Percentiles rank a stretch among this genome's conserved stretches.
Conservation (phyloP, 1,140 invertebrate species). For the Drosophila carrolli region DNA sequence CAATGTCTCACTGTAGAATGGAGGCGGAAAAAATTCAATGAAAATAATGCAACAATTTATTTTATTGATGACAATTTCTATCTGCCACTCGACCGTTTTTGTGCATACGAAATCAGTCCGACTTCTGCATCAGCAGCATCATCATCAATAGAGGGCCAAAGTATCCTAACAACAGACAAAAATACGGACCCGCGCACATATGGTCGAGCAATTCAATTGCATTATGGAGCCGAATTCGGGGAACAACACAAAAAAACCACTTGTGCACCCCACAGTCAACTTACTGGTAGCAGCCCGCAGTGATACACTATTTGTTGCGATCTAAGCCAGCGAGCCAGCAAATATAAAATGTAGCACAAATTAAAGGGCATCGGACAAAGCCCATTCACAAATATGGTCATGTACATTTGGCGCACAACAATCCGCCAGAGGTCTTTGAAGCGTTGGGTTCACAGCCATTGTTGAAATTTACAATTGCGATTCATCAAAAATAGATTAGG, state of each 20-base stretch:
- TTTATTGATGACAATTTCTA: slow-evolving; percentile 69
- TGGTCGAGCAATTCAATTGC: slow-evolving; percentile 51
- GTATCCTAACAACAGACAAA: slow-evolving; percentile 24
- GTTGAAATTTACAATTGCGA: slow-evolving; percentile 72
- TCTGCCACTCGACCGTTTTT: slow-evolving; percentile 56
- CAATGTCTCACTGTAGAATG: not conserved
- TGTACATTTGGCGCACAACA: slow-evolving; percentile 39
- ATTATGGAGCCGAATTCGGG: slow-evolving; percentile 45
- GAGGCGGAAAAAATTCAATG: slow-evolving; percentile 12
- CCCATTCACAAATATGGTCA: slow-evolving; percentile 5
- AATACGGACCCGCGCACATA: slow-evolving; percentile 12
- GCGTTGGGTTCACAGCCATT: slow-evolving; percentile 39
- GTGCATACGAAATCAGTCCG: slow-evolving; percentile 62
- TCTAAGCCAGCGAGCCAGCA: not conserved
- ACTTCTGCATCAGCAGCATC: slow-evolving; percentile 28
- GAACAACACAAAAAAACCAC: slow-evolving; percentile 19
- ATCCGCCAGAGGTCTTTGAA: slow-evolving; percentile 43
- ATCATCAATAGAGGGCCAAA: slow-evolving; percentile 30
- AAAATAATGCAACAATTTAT: slow-evolving; percentile 58
- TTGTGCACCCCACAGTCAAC: not conserved
- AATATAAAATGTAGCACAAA: not conserved
- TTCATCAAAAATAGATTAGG: slow-evolving; percentile 80
- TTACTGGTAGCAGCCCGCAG: not conserved
- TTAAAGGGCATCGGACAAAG: slow-evolving; percentile 5
- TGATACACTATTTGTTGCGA: not conserved